These are phyloP conservation scores for Notarius lentiginosus DNA, from an alignment of 2,113 vertebrate species.

Conservation along the genomic window DNA sequence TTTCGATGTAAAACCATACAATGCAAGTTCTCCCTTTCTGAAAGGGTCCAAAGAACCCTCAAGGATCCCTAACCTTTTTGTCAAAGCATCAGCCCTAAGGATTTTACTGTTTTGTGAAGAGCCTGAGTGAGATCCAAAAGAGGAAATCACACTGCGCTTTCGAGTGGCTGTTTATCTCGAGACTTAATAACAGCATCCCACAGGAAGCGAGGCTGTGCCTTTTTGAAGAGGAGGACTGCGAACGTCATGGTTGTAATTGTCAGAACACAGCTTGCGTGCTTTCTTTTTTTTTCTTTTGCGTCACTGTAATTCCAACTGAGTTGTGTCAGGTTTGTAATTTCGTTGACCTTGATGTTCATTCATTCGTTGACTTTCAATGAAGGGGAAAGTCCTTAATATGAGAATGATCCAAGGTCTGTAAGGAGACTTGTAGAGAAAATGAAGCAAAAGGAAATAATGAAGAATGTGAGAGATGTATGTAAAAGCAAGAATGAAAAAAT, in stretches of 20 bases:
- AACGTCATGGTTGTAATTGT: slow-evolving; percentile 23
- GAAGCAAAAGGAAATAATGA: background rate
- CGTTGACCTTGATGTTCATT: background rate
- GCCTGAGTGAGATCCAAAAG: background rate
- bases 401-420: background rate
- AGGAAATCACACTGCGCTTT: slow-evolving; percentile 27
- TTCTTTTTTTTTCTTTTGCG: background rate
- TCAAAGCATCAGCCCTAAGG: background rate
- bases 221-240: background rate
- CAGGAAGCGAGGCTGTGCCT: slow-evolving; percentile 13
- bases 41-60: too few relatives aligned
- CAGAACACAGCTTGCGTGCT: background rate
- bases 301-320: background rate
- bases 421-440: background rate
- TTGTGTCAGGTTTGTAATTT: slow-evolving; percentile 10
- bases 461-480: background rate
- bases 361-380: background rate
- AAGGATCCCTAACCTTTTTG: background rate
- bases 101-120: background rate
- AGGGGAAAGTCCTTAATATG: background rate
- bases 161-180: slow-evolving; percentile 43
- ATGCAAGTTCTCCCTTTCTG: too few relatives aligned
- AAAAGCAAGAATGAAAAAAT: too few relatives aligned
- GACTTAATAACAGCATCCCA: slow-evolving; percentile 42
- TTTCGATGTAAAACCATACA: background rate